phyloP scores from a whole-genome alignment of 2,113 vertebrate genomes.

The Cebidichthys violaceus region DNA sequence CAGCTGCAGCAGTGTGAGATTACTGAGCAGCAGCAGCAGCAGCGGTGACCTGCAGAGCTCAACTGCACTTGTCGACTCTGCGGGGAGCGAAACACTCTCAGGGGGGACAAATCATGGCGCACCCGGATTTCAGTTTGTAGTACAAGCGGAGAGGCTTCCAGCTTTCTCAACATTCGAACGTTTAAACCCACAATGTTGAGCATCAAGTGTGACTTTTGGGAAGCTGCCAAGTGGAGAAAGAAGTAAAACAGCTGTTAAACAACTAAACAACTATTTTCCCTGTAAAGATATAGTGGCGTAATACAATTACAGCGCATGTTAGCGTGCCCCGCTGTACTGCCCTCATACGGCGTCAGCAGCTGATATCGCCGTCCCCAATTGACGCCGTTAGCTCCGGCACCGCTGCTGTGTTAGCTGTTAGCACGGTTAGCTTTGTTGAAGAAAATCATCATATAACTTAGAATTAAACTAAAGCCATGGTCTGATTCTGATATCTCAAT shows the following conservation, averaged over 20 bases:
- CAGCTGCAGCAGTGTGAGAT: slow-evolving; percentile 20
- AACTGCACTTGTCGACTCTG: not conserved
- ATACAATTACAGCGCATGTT: too few relatives aligned
- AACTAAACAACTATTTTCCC: too few relatives aligned
- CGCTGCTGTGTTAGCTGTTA: too few relatives aligned
- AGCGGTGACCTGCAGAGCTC: not conserved
- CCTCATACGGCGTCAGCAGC: too few relatives aligned
- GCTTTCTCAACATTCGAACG: not conserved
- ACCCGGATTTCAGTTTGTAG: not conserved
- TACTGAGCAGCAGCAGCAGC: slow-evolving; percentile 11
- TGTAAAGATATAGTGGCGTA: too few relatives aligned
- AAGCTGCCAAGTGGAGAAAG: not conserved
- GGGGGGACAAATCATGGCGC: not conserved
- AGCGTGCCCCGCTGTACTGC: too few relatives aligned
- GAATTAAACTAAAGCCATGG: too few relatives aligned
- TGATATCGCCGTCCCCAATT: too few relatives aligned
- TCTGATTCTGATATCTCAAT: too few relatives aligned
- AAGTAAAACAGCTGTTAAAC: not conserved
- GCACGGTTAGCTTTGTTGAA: too few relatives aligned
- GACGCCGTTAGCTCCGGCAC: too few relatives aligned
- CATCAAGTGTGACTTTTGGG: not conserved
- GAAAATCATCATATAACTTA: too few relatives aligned
- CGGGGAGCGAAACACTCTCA: not conserved
- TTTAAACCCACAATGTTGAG: not conserved
- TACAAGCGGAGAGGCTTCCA: not conserved